Evolutionary conservation across 2,888 invertebrate genomes (phyloP).

Genomic region (Acanthosoma haemorrhoidale): DNA sequence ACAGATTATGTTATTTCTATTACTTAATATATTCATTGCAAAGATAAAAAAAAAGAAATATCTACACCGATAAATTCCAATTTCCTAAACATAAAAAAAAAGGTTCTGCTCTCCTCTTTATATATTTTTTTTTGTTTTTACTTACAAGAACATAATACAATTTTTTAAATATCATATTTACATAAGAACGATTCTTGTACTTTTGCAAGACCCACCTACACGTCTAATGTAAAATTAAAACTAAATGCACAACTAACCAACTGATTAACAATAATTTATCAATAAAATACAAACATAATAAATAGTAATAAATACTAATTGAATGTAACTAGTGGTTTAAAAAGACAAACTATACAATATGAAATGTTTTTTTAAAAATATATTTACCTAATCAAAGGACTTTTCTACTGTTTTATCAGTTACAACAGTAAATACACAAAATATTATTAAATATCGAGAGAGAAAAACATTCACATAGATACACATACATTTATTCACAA

Average conservation of each 20-base stretch:
- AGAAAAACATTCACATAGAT: not conserved
- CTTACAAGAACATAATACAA: not conserved
- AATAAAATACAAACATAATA: slow-evolving; percentile 10
- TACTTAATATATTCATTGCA: slow-evolving; percentile 10
- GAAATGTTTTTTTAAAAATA: not conserved
- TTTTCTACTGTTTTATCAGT: not conserved
- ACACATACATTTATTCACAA: too few relatives aligned
- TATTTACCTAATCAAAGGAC: not conserved
- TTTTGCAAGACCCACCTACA: not conserved
- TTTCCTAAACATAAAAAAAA: slow-evolving; percentile 3
- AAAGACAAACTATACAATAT: slow-evolving; percentile 2
- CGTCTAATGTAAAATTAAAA: too few relatives aligned
- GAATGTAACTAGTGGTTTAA: not conserved
- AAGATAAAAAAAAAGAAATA: not conserved
- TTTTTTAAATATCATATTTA: not conserved
- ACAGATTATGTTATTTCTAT: slow-evolving; percentile 2
- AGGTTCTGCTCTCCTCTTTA: not conserved
- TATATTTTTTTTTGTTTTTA: not conserved
- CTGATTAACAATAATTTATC: slow-evolving; percentile 2
- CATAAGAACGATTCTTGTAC: not conserved
- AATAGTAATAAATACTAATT: not conserved
- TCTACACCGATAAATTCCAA: not conserved
- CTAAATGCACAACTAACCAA: slow-evolving; percentile 2
- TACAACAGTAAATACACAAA: not conserved
- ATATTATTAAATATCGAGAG: not conserved